These are phyloP conservation scores for Nomada ruficornis DNA, from an alignment of 2,888 invertebrate species.

Conservation along the genomic window DNA sequence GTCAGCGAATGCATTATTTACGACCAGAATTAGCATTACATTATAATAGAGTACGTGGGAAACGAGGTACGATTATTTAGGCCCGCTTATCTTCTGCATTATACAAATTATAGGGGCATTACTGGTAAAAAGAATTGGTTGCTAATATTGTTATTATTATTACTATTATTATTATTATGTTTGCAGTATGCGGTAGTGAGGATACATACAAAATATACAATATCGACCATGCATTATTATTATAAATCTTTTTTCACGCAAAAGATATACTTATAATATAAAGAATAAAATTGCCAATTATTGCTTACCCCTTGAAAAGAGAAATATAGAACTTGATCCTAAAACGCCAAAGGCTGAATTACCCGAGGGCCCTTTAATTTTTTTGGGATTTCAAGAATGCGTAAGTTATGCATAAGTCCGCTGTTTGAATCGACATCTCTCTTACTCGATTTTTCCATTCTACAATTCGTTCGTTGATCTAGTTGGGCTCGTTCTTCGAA, in stretches of 20 bases:
- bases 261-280: no score
- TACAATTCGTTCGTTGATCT: neutral
- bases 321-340: no score
- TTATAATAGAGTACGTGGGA: neutral
- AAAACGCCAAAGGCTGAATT: constrained; percentile 2
- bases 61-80: neutral
- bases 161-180: no score
- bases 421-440: constrained; percentile 5
- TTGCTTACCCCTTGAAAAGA: no score
- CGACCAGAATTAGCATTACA: neutral
- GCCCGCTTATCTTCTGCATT: neutral
- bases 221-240: no score
- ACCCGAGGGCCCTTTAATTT: constrained; percentile 17
- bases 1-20: no score
- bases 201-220: no score
- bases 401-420: constrained; percentile 15
- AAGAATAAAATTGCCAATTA: no score
- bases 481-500: neutral
- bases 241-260: no score
- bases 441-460: neutral
- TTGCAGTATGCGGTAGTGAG: no score
- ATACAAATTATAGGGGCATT: neutral
- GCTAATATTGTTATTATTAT: no score
- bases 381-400: constrained; percentile 24
- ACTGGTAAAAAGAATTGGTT: neutral